These are phyloP conservation scores for Martes martes DNA, from an alignment of 2,113 vertebrate species.

Conservation along the genomic window DNA sequence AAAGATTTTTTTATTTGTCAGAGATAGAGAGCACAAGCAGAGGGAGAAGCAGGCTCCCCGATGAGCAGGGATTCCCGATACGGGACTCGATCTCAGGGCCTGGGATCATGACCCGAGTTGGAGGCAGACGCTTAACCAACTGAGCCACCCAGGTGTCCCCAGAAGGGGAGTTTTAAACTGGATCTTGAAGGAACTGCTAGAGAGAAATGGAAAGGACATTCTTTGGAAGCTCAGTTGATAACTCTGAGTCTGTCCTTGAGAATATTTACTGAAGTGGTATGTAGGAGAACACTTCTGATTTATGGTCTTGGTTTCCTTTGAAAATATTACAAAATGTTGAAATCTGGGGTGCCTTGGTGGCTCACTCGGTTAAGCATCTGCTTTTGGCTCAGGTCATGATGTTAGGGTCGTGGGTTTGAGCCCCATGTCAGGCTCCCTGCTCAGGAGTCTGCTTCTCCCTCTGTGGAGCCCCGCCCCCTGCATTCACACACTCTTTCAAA, in stretches of 20 bases:
- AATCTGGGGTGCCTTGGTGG: neutral
- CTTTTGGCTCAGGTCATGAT: neutral
- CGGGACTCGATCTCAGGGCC: no score
- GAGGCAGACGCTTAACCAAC: no score
- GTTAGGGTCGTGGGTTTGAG: neutral
- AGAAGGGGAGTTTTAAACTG: neutral
- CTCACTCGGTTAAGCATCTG: neutral
- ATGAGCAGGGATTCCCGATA: no score
- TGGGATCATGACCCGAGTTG: no score
- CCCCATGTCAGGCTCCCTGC: neutral
- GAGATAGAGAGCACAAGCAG: no score
- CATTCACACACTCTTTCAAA: neutral
- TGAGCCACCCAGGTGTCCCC: no score
- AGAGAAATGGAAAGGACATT: neutral
- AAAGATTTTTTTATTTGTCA: no score
- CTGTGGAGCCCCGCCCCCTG: no score
- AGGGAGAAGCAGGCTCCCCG: no score
- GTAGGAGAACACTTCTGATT: neutral
- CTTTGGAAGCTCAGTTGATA: neutral
- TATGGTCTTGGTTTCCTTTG: conserved; percentile 40
- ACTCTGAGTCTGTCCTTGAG: neutral
- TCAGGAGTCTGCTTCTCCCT: neutral
- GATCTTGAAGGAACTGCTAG: neutral
- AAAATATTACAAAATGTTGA: conserved; percentile 31
- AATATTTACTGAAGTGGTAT: neutral